Evolutionary conservation across 2,888 invertebrate species (phyloP), one percentile per base, ranked within the genome.

Genomic region (Aromia moschata): DNA sequence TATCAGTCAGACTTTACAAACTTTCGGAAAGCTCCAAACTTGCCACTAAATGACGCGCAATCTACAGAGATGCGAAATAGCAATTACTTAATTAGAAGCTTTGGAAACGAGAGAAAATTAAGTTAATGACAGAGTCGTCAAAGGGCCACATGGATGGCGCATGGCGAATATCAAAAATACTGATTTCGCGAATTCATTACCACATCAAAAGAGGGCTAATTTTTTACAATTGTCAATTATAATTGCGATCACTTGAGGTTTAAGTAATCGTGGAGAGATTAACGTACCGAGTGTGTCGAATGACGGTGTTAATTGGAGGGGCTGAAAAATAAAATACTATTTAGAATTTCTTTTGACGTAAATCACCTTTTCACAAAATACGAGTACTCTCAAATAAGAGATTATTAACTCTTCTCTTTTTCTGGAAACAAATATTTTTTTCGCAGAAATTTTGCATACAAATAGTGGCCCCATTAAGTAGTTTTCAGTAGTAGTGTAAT

Each of bases 31-130:
- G 58, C 62, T 62, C 59, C 64, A 61, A 67, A 69, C 58, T 67
- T 64, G 53, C 64, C 60, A 62, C 68, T 65, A 68, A 69, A 65
- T 62, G 68, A 64, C 67, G 64, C 68, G 64, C 69, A 67, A 69
- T 69, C 74, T 69, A 68, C 67, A 65, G 71, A 71, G 72, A 73
- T 74, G 72, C 70, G 73, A 75, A 74, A 75, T 73, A 72, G 72
- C 74, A 76, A 77, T 77, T 76, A 76, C 74, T 76, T 74, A 76
- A 77, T 77, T 77, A 76, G 71, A 69, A 68, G 69, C 71, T 62
- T 67, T 64, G 70, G 70, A 68, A 74, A 71, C 67, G 71, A 69
- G 70, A 64, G 71, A 71, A 74, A 75, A 74, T 77, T 76, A 72
- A 73, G 70, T 71, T 77, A 75, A 76, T 74, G 73, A 75, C 66